A percentile compares a stretch with the other conserved stretches of the same genome.
These are phyloP conservation scores for Sparidentex hasta DNA, from an alignment of 2,797 vertebrate genomes.

Conservation along the genomic window DNA sequence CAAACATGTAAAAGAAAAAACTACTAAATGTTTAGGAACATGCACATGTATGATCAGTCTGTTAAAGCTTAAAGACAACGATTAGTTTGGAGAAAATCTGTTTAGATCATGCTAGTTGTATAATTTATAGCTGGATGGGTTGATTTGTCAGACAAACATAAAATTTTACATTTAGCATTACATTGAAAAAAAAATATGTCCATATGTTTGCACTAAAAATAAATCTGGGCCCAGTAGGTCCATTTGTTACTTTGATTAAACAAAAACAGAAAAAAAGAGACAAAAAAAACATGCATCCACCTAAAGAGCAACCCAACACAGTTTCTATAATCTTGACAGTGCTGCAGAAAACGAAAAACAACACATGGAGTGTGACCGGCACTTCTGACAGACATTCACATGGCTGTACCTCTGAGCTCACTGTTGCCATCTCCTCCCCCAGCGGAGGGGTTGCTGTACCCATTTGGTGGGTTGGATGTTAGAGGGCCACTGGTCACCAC, in stretches of 20 bases:
- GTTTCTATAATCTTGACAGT: not conserved
- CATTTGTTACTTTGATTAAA: too few relatives aligned
- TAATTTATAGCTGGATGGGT: not conserved
- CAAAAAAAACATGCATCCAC: not conserved
- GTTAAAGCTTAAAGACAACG: not conserved
- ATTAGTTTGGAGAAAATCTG: not conserved
- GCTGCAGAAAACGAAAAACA: not conserved
- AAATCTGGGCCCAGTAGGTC: too few relatives aligned
- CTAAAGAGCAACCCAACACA: not conserved
- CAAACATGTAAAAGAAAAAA: not conserved
- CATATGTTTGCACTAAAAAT: too few relatives aligned
- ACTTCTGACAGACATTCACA: not conserved
- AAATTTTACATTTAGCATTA: not conserved
- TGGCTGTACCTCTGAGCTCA: conserved; percentile 84
- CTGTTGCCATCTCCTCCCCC: conserved; percentile 83
- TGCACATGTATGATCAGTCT: not conserved
- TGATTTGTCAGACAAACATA: not conserved
- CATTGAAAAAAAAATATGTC: not conserved
- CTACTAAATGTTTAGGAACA: not conserved
- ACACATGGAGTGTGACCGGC: not conserved
- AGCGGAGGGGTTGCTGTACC: conserved; percentile 90
- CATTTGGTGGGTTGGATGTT: conserved; percentile 88
- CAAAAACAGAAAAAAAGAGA: too few relatives aligned
- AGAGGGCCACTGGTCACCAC: conserved; percentile 89
- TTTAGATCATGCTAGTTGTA: not conserved